Evolutionary conservation across 2,797 vertebrate species (phyloP), one percentile per base, ranked within the genome.

Genomic region (Catostomus latipinnis): DNA sequence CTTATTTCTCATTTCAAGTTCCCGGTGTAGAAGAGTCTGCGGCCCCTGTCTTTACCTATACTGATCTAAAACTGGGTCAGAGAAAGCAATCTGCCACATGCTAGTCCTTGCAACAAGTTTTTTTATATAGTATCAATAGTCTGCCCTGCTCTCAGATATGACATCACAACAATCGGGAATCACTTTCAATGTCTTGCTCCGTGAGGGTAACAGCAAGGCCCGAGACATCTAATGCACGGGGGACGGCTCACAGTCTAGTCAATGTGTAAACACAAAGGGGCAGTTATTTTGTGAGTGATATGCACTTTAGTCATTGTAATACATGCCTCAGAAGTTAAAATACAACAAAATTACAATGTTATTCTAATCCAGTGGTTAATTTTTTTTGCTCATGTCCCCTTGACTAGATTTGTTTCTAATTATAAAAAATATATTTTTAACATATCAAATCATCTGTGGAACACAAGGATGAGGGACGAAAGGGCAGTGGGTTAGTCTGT

Each of bases 1-100:
- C 93, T 94, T 93, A 90, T 94, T 94, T 95, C 93, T 94, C 92
- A 94, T 94, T 93, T 93, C 88, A 86, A 89, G 89, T 93, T 93
- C 93, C 93, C 87, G 70, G 90, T 89, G 93, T 91, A 90, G 71
- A 90, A 88, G 88, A 92, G 93, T 91, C 91, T 91, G 82, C 88
- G 92, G 92, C 94, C 93, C 88, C 93, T 94, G 93, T 94, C 93
- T 92, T 92, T 92, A 88, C 92, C 85, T 86, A 84, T 85, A 82
- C 87, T 77, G 83, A 75, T 87, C 85, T 78, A 76, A 70, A 81
- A 74, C 66, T 87, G 90, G 90, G 88, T 76, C 82, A 83, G 87
- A 90, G 88, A 93, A 94, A 93, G 91, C 92, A 92, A 94, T 94
- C 91, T 90, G 89, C 90, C 91, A 86, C 90, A 86, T 85, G 88